Percentiles rank a stretch among this genome's conserved stretches.
Conservation (phyloP, 1,140 invertebrate species). For the Galleria mellonella region DNA sequence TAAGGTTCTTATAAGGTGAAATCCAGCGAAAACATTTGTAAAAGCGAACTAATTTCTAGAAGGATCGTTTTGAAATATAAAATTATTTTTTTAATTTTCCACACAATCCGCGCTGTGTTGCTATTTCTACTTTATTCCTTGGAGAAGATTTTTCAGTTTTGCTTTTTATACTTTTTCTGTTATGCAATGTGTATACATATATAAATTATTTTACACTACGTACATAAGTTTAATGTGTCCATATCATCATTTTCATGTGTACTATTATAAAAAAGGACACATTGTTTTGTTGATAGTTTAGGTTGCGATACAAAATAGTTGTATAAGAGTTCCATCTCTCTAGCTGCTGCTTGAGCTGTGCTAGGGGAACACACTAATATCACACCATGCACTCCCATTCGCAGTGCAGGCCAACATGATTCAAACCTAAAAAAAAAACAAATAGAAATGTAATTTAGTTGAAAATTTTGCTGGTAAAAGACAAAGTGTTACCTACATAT, state of each 20-base stretch:
- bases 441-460: not conserved
- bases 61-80: too few species aligned
- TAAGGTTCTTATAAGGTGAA: too few species aligned
- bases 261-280: conserved; percentile 76
- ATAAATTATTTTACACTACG: conserved; percentile 17
- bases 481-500: too few species aligned
- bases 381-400: conserved; percentile 81
- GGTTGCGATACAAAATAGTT: conserved; percentile 82
- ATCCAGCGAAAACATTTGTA: too few species aligned
- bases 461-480: too few species aligned
- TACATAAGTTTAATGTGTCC: conserved; percentile 60
- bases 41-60: too few species aligned
- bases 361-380: conserved; percentile 80
- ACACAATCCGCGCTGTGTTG: too few species aligned
- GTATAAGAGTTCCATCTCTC: conserved; percentile 82
- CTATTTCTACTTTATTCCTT: too few species aligned
- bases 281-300: conserved; percentile 74
- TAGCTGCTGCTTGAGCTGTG: conserved; percentile 75
- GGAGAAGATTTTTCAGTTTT: too few species aligned
- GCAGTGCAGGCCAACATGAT: conserved; percentile 85
- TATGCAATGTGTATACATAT: too few species aligned
- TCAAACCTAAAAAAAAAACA: conserved; percentile 77
- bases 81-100: too few species aligned
- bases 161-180: too few species aligned
- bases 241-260: conserved; percentile 62